Conservation (phyloP, 2,113 vertebrate genomes). For the Chloropsis hardwickii region DNA sequence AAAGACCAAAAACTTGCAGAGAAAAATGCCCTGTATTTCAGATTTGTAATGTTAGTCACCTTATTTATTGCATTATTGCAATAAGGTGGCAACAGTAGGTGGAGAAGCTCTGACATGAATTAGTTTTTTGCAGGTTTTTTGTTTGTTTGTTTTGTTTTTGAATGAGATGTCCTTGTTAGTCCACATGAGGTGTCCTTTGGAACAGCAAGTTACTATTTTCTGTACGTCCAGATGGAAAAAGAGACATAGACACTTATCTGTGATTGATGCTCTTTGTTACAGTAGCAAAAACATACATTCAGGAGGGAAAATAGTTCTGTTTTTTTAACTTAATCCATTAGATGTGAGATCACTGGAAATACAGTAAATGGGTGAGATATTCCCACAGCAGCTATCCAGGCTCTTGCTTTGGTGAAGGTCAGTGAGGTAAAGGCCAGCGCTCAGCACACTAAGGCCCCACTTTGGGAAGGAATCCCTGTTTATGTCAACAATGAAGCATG, state of each 20-base stretch:
- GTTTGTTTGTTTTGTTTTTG: neutral
- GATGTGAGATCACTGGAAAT: neutral
- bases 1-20: neutral
- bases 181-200: neutral
- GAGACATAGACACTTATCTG: neutral
- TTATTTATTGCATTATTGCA: neutral
- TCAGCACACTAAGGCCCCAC: neutral
- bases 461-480: slow-evolving; percentile 40
- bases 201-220: neutral
- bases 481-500: slow-evolving; percentile 32
- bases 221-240: neutral
- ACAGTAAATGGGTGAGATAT: neutral
- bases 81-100: neutral
- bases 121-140: neutral
- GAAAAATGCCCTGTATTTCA: neutral
- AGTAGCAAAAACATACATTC: neutral
- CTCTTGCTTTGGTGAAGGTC: neutral
- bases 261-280: neutral
- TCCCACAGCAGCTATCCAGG: slow-evolving; percentile 11
- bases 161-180: neutral
- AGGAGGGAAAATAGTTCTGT: neutral
- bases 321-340: neutral
- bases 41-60: neutral
- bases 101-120: neutral
- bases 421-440: neutral